Percentiles rank a stretch among this genome's conserved stretches.
These are phyloP conservation scores for Drosophila navojoa DNA, from an alignment of 1,140 invertebrate genomes.

Conservation along the genomic window DNA sequence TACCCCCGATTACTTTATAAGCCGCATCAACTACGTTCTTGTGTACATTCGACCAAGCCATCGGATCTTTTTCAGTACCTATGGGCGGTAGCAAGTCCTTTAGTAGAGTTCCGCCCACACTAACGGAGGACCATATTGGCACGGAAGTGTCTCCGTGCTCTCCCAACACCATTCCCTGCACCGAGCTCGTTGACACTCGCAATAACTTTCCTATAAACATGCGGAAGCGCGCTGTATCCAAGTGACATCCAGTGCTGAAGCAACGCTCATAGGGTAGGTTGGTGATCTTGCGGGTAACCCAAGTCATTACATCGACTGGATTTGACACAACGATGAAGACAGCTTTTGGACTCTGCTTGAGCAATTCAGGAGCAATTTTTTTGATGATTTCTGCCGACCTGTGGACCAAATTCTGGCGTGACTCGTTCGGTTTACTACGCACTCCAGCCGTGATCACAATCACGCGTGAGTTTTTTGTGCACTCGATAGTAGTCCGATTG, in stretches of 20 bases:
- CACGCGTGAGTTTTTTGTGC: conserved; percentile 30
- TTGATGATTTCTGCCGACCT: conserved; percentile 84
- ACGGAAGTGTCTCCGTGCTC: conserved; percentile 92
- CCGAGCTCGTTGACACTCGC: conserved; percentile 90
- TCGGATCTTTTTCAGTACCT: conserved; percentile 88
- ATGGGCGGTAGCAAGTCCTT: conserved; percentile 89
- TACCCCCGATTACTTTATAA: conserved; percentile 91
- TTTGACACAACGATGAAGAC: conserved; percentile 93
- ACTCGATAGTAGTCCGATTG: neutral
- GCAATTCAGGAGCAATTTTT: conserved; percentile 91
- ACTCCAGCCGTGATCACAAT: conserved; percentile 24
- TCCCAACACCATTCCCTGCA: conserved; percentile 94
- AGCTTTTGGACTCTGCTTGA: conserved; percentile 92
- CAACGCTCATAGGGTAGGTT: conserved; percentile 92
- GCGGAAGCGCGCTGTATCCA: conserved; percentile 93
- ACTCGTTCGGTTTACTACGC: neutral
- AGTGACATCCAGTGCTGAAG: conserved; percentile 94
- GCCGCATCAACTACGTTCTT: conserved; percentile 90
- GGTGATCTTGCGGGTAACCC: conserved; percentile 94
- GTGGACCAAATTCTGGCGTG: conserved; percentile 85
- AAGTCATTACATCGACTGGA: conserved; percentile 94
- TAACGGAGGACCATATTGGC: conserved; percentile 92
- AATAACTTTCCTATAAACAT: conserved; percentile 91
- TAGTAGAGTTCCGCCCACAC: conserved; percentile 80
- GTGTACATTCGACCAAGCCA: conserved; percentile 90